Percentiles rank a stretch among this genome's conserved stretches.
Conservation (phyloP, 1,140 invertebrate genomes). For the Tetranychus urticae region DNA sequence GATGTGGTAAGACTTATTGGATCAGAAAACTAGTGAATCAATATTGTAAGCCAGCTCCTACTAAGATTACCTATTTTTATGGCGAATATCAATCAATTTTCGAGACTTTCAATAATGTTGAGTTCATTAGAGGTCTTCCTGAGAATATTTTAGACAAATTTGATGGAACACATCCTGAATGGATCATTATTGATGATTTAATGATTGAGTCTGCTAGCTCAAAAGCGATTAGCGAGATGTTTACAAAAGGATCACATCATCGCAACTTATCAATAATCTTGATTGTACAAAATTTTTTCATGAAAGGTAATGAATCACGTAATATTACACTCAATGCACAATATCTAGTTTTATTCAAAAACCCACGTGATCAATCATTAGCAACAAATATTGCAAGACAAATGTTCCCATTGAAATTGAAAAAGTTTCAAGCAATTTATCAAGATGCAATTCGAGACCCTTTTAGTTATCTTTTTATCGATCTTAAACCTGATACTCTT, state of each 20-base stretch:
- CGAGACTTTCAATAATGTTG: background rate
- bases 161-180: background rate
- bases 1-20: background rate
- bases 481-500: background rate
- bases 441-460: background rate
- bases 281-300: background rate
- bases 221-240: too few relatives aligned
- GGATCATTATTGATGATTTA: background rate
- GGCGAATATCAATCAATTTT: background rate
- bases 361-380: background rate
- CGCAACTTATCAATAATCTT: too few relatives aligned
- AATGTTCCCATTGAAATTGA: background rate
- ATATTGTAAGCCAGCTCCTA: background rate
- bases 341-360: background rate
- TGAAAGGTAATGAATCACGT: background rate
- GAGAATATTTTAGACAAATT: background rate
- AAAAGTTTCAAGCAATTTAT: background rate
- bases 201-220: background rate
- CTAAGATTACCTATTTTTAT: background rate
- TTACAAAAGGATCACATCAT: too few relatives aligned
- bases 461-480: background rate
- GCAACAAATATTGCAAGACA: background rate
- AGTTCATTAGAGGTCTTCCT: background rate
- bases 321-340: background rate
- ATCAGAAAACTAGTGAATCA: background rate